phyloP scores from a whole-genome alignment of 2,113 vertebrate species.

The Rhipidura dahli region DNA sequence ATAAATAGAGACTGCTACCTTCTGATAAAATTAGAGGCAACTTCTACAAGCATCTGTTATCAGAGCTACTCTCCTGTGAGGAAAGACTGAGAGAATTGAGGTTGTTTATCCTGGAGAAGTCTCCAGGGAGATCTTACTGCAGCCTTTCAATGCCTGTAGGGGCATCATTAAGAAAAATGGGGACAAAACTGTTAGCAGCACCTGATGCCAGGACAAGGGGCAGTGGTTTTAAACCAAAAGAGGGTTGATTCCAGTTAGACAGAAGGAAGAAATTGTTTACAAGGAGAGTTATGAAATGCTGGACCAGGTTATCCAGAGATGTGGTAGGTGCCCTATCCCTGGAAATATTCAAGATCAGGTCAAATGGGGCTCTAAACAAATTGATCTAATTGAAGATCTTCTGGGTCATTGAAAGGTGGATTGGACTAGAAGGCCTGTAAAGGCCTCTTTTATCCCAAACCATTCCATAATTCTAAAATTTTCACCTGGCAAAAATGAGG shows the following conservation, averaged over 20 bases:
- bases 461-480: not conserved
- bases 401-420: not conserved
- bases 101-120: not conserved
- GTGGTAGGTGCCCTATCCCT: not conserved
- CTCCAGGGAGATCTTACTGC: not conserved
- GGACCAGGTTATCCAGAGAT: not conserved
- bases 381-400: not conserved
- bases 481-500: not conserved
- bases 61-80: not conserved
- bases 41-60: not conserved
- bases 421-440: not conserved
- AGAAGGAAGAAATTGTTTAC: not conserved
- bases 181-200: not conserved
- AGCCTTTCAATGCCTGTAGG: not conserved
- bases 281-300: not conserved
- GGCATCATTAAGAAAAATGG: not conserved
- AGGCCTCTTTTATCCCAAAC: not conserved
- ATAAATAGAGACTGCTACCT: not conserved
- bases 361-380: not conserved
- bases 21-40: not conserved
- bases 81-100: not conserved
- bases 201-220: not conserved
- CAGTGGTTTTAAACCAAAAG: not conserved
- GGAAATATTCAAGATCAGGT: not conserved
- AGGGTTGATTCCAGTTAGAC: not conserved